Evolutionary conservation across 1,140 invertebrate genomes (phyloP).

Genomic region (Magallana angulata): DNA sequence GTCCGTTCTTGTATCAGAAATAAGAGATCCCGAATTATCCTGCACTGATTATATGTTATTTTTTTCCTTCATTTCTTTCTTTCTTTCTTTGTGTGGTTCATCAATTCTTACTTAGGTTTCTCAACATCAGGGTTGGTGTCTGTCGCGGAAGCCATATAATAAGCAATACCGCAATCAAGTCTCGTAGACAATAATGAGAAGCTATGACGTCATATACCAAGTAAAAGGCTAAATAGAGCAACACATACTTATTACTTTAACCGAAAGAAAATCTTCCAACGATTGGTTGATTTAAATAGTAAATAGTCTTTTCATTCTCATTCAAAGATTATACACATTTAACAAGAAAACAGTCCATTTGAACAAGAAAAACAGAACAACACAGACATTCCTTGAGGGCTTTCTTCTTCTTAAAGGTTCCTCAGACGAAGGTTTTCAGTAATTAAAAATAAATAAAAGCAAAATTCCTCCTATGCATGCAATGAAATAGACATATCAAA

Average conservation of each 20-base stretch:
- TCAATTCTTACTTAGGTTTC: conserved; percentile 17
- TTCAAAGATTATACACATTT: background rate
- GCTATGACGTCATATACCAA: conserved; percentile 1
- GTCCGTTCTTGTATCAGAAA: background rate
- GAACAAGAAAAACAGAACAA: background rate
- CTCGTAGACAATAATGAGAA: background rate
- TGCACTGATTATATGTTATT: background rate
- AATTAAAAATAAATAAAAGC: no score
- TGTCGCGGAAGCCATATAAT: background rate
- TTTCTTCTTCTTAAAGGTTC: background rate
- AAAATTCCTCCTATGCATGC: no score
- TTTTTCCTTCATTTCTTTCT: background rate
- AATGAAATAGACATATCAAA: no score
- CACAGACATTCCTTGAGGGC: background rate
- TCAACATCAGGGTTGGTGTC: background rate
- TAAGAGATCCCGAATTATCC: conserved; percentile 12
- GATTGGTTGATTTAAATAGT: background rate
- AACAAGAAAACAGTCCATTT: background rate
- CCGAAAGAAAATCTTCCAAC: background rate
- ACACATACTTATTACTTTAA: background rate
- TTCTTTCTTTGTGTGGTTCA: background rate
- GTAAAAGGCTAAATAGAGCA: background rate
- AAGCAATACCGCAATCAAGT: background rate
- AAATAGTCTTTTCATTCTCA: background rate
- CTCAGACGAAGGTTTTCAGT: no score